Conservation (phyloP, 2,113 vertebrate species). For the Myocastor coypus region DNA sequence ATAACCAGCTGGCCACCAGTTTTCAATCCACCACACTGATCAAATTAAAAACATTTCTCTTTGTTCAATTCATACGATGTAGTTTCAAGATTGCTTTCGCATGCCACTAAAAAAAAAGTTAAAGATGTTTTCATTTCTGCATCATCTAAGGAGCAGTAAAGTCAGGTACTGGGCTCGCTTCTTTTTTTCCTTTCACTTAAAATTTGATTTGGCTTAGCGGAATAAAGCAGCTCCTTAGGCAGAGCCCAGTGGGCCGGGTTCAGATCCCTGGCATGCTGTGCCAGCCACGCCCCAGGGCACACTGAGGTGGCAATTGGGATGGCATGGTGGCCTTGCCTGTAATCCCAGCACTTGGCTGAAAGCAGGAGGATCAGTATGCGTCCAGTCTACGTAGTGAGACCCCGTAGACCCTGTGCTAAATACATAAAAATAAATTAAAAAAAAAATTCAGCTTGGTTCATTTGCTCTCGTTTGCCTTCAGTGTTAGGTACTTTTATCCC, state of each 20-base stretch:
- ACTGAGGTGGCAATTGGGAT: too few species aligned
- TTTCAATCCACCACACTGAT: background rate
- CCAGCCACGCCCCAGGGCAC: background rate
- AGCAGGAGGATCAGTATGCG: too few species aligned
- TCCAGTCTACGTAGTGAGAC: too few species aligned
- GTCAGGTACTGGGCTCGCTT: background rate
- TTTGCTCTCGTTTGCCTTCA: background rate
- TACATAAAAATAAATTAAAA: too few species aligned
- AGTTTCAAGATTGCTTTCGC: conserved; percentile 13
- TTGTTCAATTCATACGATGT: background rate
- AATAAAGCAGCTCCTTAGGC: too few species aligned
- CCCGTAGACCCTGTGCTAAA: too few species aligned
- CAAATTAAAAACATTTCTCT: background rate
- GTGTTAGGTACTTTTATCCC: background rate
- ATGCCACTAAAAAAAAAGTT: background rate
- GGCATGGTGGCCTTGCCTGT: too few species aligned
- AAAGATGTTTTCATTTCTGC: background rate
- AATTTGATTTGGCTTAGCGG: too few species aligned
- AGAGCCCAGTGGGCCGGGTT: too few species aligned
- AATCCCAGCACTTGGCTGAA: too few species aligned
- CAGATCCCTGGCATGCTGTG: too few species aligned
- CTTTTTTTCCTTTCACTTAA: background rate
- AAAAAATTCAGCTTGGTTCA: background rate
- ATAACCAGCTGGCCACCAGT: too few species aligned
- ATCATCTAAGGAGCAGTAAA: background rate